Evolutionary conservation across 2,113 vertebrate genomes (phyloP), one percentile per base, ranked within the genome.

Genomic region (Cyprinodon brontotheroides): DNA sequence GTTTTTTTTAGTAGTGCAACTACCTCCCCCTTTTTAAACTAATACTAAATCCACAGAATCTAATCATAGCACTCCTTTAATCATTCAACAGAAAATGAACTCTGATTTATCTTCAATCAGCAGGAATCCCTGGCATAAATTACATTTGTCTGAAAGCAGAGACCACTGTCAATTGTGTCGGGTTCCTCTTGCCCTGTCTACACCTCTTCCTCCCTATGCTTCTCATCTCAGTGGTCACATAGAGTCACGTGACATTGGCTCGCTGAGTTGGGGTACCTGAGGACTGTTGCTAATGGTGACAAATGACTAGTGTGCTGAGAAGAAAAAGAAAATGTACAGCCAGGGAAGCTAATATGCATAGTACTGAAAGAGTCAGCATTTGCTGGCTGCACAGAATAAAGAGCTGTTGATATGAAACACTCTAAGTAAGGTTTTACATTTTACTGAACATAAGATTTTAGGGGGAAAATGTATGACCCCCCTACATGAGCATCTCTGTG

Each of bases 261-360:
- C 65, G 62, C 47, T 78, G 78, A 87, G 81, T 75, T 70, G 67
- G 70, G 77, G 62, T 89, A 90, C 81, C 88, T 87, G 84, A 78
- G 75, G 85, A 87, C 82, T 41, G 87, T 93, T 93, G 91, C 92
- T 93, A 93, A 93, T 92, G 86, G 91, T 91, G 89, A 94, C 92
- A 92, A 93, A 92, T 80, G 81, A 90, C 78, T 74, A 68, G 69
- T 67, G 61, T 77, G 71, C 67, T 41, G 61, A 69, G 61, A 80
- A 68, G 50, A 73, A 79, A n/a, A 72, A 67, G 59, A 68, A 47
- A 62, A 57, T 59, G 65, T 65, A 47, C 29, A 69, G 60, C 59
- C 60, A 72, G 63, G 67, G 76, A 69, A 61, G 59, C 70, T 68
- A 12, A 48, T 70, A 62, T 79, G 68, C 64, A 70, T 83, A 71